These are phyloP conservation scores for Ormia ochracea DNA, from an alignment of 2,888 invertebrate species.

Conservation along the genomic window DNA sequence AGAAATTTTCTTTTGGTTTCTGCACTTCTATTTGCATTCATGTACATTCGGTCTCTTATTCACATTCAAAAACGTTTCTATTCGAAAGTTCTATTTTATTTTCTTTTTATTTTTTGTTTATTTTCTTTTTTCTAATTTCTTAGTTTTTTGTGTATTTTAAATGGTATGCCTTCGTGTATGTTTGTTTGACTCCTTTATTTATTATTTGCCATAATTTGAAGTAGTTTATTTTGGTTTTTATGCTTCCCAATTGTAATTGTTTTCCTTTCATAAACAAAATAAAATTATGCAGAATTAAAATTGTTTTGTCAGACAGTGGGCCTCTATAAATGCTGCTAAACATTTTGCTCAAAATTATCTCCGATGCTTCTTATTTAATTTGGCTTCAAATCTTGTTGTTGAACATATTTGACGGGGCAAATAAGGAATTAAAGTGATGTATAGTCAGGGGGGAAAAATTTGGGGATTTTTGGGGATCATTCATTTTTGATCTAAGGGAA, in stretches of 20 bases:
- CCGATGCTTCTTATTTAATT: no score
- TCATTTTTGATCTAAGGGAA: no score
- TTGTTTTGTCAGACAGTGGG: background rate
- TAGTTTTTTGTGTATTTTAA: background rate
- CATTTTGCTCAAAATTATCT: no score
- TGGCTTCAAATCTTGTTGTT: no score
- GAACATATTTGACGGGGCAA: no score
- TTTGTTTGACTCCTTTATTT: no score
- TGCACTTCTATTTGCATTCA: conserved; percentile 34
- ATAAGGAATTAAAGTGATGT: no score
- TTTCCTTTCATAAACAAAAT: background rate
- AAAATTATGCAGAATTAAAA: background rate
- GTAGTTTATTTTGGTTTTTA: conserved; percentile 51
- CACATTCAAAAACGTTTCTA: conserved; percentile 4
- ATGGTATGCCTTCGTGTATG: no score
- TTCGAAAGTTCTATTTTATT: background rate
- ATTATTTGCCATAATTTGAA: conserved; percentile 37
- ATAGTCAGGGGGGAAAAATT: no score
- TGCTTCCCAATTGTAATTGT: conserved; percentile 21
- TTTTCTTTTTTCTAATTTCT: background rate
- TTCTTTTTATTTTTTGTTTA: background rate
- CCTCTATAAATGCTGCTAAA: background rate
- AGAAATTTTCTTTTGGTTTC: background rate
- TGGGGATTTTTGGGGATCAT: no score
- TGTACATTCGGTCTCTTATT: background rate